phyloP scores from a whole-genome alignment of 2,888 invertebrate species.

The Zygogramma bicolorata region DNA sequence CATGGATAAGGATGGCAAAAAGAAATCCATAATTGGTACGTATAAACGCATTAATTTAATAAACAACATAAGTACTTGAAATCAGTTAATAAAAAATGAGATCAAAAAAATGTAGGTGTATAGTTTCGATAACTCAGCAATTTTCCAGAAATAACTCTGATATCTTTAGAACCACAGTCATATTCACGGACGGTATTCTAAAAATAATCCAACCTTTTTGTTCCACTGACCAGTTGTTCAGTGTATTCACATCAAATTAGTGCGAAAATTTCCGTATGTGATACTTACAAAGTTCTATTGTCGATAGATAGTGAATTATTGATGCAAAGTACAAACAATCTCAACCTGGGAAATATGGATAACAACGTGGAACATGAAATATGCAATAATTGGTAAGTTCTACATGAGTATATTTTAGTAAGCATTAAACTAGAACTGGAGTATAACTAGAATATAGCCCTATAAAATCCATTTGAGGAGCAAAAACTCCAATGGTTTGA shows the following conservation, averaged over 20 bases:
- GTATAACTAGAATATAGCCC: too few relatives aligned
- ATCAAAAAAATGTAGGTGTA: slow-evolving; percentile 2
- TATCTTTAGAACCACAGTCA: slow-evolving; percentile 49
- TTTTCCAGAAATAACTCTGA: slow-evolving; percentile 44
- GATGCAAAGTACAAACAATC: not conserved
- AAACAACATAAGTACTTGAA: too few relatives aligned
- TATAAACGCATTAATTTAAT: too few relatives aligned
- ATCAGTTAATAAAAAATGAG: too few relatives aligned
- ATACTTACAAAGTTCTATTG: slow-evolving; percentile 2
- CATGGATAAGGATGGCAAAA: too few relatives aligned
- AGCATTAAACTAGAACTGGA: too few relatives aligned
- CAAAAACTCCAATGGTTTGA: too few relatives aligned
- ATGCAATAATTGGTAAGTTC: slow-evolving; percentile 60
- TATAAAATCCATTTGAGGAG: too few relatives aligned
- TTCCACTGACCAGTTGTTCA: slow-evolving; percentile 44
- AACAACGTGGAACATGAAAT: slow-evolving; percentile 56
- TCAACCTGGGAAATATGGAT: slow-evolving; percentile 42
- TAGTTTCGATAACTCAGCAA: slow-evolving; percentile 39
- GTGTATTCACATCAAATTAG: slow-evolving; percentile 44
- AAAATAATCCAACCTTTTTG: slow-evolving; percentile 47
- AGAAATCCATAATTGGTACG: too few relatives aligned
- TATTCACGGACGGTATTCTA: slow-evolving; percentile 46
- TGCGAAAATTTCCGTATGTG: slow-evolving; percentile 20
- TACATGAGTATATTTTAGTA: too few relatives aligned
- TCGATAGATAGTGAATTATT: slow-evolving; percentile 29